Evolutionary conservation across 2,888 invertebrate species (phyloP), one percentile per base, ranked within the genome.

Genomic region (Aricia artaxerxes): DNA sequence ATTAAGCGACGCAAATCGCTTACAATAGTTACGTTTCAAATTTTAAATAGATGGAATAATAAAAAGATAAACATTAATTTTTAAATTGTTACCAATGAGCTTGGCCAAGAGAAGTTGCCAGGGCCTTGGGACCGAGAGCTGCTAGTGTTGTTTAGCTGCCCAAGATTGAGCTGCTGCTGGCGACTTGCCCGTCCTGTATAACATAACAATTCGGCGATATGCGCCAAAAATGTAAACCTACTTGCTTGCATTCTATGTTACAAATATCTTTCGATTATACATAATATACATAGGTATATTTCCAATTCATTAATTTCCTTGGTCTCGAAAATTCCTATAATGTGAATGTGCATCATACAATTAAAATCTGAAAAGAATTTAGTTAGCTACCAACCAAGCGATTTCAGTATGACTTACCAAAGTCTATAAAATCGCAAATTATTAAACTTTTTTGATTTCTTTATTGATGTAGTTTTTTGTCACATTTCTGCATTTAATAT

Each of bases 101-200:
- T 13, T 69, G 35, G 69, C 35, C 35, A 5, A 69, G 64, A 31
- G 7, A 64, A 31, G 69, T 69, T 69, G 69, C 11, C 69, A 69
- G 69, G 2, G 69, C 35, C 11, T 35, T 69, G 35, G 13, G 35
- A 13, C 64, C 64, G 69, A 5, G 35, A 38, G 69, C 35, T 13
- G 69, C 69, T 16, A 35, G 69, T 35, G 69, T 13, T 35, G 69
- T 69, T 0, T 38, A 38, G 69, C 69, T 35, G 35, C 4, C 69
- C 3, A 35, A 13, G 35, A 38, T 16, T 35, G 2, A 31, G 35
- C 13, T 13, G 69, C 31, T 69, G 35, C 69, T 69, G 69, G 35
- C 35, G 69, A 69, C 35, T 16, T 38, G 69, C 69, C 69, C 75
- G 75, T 24, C 49, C 75, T 75, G 75, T 75, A 31, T 73, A 73